These are phyloP conservation scores for Drosophila gunungcola DNA, from an alignment of 1,140 invertebrate species.

Conservation along the genomic window DNA sequence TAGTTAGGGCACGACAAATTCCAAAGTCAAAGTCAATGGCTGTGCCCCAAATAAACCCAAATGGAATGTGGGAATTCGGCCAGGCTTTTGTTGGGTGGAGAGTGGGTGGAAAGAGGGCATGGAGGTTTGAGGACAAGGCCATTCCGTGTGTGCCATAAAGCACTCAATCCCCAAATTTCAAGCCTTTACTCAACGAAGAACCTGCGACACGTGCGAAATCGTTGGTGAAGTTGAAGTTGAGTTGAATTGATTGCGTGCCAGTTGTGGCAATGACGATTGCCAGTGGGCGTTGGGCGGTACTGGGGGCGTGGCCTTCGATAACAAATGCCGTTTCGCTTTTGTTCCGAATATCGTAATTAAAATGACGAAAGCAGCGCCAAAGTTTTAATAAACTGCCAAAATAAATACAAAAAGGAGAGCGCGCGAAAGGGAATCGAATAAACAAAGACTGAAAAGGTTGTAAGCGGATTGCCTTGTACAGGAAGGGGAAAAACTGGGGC, in stretches of 20 bases:
- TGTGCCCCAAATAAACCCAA: conserved; percentile 33
- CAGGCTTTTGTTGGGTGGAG: neutral
- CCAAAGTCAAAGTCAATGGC: conserved; percentile 62
- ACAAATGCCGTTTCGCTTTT: conserved; percentile 35
- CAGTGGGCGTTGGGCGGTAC: conserved; percentile 12
- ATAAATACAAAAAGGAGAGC: conserved; percentile 54
- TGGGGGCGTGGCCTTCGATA: conserved; percentile 35
- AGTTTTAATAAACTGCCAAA: conserved; percentile 79
- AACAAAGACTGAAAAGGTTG: conserved; percentile 45
- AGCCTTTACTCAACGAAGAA: conserved; percentile 18
- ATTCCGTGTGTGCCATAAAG: conserved; percentile 45
- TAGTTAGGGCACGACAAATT: conserved; percentile 39
- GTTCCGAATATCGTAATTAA: conserved; percentile 70
- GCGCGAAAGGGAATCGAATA: conserved; percentile 39
- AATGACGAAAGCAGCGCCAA: conserved; percentile 65
- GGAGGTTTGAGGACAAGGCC: conserved; percentile 8
- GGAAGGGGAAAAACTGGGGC: neutral
- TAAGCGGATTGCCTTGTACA: conserved; percentile 49
- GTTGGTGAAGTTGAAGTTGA: conserved; percentile 58
- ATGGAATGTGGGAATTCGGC: conserved; percentile 25
- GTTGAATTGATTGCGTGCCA: conserved; percentile 79
- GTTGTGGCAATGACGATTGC: conserved; percentile 60
- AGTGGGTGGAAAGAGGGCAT: neutral
- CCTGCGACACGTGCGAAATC: conserved; percentile 53
- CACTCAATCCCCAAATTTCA: conserved; percentile 27